These are phyloP conservation scores for Slavum lentiscoides DNA, from an alignment of 2,888 invertebrate genomes.

Conservation along the genomic window DNA sequence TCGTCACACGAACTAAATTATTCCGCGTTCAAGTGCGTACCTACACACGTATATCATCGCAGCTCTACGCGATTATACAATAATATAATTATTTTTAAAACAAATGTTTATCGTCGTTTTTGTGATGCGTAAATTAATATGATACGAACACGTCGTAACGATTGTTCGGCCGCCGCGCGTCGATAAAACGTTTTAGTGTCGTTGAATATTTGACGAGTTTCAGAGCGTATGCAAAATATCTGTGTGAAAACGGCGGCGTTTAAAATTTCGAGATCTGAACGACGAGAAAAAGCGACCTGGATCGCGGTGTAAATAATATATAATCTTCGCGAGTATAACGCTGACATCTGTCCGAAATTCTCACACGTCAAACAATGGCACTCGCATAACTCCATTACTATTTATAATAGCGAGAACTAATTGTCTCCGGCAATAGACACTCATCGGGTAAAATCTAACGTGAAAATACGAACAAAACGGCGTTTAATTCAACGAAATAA, in stretches of 20 bases:
- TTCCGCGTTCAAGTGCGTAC: too few relatives aligned
- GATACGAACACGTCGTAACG: too few relatives aligned
- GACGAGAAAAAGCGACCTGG: background rate
- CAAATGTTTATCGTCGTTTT: too few relatives aligned
- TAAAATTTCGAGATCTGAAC: constrained; percentile 16
- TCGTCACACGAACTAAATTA: too few relatives aligned
- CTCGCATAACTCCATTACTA: constrained; percentile 5
- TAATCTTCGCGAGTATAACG: constrained; percentile 16
- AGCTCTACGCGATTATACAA: too few relatives aligned
- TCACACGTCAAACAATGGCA: constrained; percentile 24
- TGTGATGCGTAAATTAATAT: too few relatives aligned
- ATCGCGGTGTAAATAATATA: constrained; percentile 35
- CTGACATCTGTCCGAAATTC: constrained; percentile 26
- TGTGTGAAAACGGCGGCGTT: background rate
- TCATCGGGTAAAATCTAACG: background rate
- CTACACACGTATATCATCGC: too few relatives aligned
- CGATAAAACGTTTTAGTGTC: background rate
- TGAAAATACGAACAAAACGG: background rate
- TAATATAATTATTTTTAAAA: too few relatives aligned
- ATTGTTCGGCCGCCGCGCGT: background rate
- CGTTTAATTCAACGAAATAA: background rate
- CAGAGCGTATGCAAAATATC: constrained; percentile 15
- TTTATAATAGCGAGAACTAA: constrained; percentile 12
- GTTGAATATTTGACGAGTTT: constrained; percentile 28
- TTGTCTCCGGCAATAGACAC: background rate